Percentiles rank a stretch among this genome's conserved stretches.
These are phyloP conservation scores for Remorina albescens DNA, from an alignment of 2,797 vertebrate genomes.

Conservation along the genomic window DNA sequence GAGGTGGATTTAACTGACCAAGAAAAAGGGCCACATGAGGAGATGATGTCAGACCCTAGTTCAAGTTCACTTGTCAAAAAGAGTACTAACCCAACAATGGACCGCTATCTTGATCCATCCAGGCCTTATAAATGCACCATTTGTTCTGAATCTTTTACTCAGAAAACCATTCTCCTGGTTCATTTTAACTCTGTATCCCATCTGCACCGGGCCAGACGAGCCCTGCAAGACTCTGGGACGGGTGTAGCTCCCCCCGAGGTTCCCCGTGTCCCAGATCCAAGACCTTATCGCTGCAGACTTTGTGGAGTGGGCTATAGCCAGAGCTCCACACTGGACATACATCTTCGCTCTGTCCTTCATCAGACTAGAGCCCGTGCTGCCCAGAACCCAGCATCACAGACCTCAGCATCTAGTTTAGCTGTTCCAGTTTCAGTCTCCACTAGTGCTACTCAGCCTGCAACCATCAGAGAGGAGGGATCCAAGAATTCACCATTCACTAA, in stretches of 20 bases:
- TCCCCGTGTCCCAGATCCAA: conserved; percentile 93
- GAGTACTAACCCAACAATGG: conserved; percentile 95
- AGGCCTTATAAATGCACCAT: conserved; percentile 98
- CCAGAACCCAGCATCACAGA: conserved; percentile 80
- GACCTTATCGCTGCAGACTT: conserved; percentile 96
- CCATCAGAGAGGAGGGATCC: conserved; percentile 65
- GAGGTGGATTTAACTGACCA: conserved; percentile 91
- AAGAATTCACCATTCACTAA: conserved; percentile 63
- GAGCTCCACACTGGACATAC: conserved; percentile 98
- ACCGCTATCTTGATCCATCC: conserved; percentile 97
- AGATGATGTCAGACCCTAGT: conserved; percentile 89
- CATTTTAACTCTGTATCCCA: conserved; percentile 99
- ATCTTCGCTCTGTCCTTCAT: conserved; percentile 98
- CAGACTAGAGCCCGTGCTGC: conserved; percentile 97
- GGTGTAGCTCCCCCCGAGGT: conserved; percentile 86
- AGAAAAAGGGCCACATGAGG: conserved; percentile 89
- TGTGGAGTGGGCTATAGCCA: conserved; percentile 98
- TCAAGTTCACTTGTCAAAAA: conserved; percentile 89
- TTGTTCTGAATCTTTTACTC: conserved; percentile 98
- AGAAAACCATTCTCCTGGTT: conserved; percentile 98
- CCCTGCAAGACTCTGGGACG: conserved; percentile 92
- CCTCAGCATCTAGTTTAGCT: conserved; percentile 74
- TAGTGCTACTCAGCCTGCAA: conserved; percentile 49
- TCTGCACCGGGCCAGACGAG: conserved; percentile 95
- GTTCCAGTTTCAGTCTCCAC: conserved; percentile 74